Conservation (phyloP, 2,113 vertebrate species). For the Tonatia bakeri region DNA sequence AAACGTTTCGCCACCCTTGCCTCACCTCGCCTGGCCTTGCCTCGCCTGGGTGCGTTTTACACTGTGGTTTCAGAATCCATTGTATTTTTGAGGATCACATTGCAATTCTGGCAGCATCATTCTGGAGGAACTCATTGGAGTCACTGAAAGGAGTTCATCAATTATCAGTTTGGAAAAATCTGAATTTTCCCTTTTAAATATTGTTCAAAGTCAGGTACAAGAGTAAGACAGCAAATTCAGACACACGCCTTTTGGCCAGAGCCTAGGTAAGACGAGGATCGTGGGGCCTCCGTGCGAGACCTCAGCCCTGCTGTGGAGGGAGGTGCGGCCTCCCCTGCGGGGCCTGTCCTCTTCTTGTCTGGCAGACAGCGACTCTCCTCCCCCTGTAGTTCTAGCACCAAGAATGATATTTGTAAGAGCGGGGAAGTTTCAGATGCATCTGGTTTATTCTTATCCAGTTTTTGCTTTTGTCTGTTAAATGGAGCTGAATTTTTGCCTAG, state of each 20-base stretch:
- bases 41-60: not conserved
- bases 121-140: not conserved
- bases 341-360: not conserved
- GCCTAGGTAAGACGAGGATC: not conserved
- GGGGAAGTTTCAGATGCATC: not conserved
- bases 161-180: not conserved
- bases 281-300: fast-evolving
- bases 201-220: not conserved
- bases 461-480: not conserved
- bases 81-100: not conserved
- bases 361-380: not conserved
- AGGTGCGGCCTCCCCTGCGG: not conserved
- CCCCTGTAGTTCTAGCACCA: not conserved
- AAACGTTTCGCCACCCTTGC: not conserved
- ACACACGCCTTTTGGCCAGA: fast-evolving
- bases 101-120: not conserved
- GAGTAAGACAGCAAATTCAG: not conserved
- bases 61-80: not conserved
- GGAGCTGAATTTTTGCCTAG: not conserved
- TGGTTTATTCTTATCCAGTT: not conserved
- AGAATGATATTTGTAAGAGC: not conserved
- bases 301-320: fast-evolving
- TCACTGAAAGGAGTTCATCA: not conserved
- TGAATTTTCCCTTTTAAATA: not conserved
- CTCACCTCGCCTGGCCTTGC: not conserved